phyloP scores from a whole-genome alignment of 1,140 invertebrate species.

The Eueides isabella region DNA sequence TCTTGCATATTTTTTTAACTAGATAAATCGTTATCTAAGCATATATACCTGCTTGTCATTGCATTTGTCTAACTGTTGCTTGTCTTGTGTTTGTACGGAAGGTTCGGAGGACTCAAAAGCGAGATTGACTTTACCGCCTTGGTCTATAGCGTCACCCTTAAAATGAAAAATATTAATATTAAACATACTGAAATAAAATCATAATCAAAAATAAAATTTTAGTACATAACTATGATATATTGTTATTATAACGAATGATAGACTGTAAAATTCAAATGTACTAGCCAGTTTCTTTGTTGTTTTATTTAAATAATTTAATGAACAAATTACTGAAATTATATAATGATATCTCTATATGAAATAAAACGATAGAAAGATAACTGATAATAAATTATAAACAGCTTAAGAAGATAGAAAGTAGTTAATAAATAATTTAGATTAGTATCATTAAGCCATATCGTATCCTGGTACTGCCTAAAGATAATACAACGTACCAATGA shows the following conservation, averaged over 20 bases:
- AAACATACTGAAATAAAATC: not conserved
- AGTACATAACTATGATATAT: not conserved
- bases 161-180: not conserved
- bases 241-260: not conserved
- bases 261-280: not conserved
- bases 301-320: not conserved
- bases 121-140: conserved; percentile 16
- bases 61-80: not conserved
- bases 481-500: too few species aligned
- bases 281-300: not conserved
- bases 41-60: not conserved
- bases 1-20: too few species aligned
- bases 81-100: not conserved
- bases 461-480: not conserved
- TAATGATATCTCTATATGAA: not conserved
- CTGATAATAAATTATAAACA: not conserved
- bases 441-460: not conserved
- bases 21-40: too few species aligned
- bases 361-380: not conserved
- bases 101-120: conserved; percentile 24
- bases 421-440: conserved; percentile 5
- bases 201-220: not conserved
- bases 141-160: not conserved
- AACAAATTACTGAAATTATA: too few species aligned
- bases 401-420: not conserved